Conservation (phyloP, 2,113 vertebrate genomes). For the Loxodonta africana region DNA sequence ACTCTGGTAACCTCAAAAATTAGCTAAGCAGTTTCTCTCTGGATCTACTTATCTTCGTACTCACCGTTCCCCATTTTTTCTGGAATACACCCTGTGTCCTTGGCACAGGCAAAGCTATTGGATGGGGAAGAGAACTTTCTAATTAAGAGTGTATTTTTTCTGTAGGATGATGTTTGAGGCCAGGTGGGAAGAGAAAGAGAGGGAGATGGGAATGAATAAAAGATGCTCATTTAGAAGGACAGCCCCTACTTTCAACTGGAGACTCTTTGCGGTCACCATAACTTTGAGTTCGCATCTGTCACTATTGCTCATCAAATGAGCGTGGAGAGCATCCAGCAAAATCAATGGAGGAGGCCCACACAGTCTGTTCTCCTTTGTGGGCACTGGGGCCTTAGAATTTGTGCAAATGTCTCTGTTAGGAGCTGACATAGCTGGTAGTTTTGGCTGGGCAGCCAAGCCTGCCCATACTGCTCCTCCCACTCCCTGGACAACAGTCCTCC, state of each 20-base stretch:
- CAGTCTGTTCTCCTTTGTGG: constrained; percentile 2
- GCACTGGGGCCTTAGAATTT: background rate
- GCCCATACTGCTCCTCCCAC: background rate
- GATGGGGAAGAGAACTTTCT: constrained; percentile 59
- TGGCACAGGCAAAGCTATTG: constrained; percentile 44
- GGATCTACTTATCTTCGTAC: constrained; percentile 37
- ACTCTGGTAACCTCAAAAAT: constrained; percentile 43
- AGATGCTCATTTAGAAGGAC: constrained; percentile 71
- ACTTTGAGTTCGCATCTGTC: constrained; percentile 47
- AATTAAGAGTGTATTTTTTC: constrained; percentile 69
- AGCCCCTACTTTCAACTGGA: constrained; percentile 42
- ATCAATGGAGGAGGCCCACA: constrained; percentile 48
- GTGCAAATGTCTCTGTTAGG: background rate
- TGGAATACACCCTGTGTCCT: constrained; percentile 57
- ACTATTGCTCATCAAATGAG: constrained; percentile 41
- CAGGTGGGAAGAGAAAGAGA: constrained; percentile 66
- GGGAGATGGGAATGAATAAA: constrained; percentile 54
- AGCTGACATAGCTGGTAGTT: background rate
- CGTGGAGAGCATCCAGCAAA: constrained; percentile 18
- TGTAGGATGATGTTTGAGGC: constrained; percentile 42
- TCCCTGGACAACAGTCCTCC: background rate
- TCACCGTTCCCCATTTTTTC: background rate
- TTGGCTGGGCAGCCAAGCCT: background rate
- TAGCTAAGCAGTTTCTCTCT: constrained; percentile 48
- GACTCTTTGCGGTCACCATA: constrained; percentile 44